Evolutionary conservation across 2,888 invertebrate genomes (phyloP).

Genomic region (Didymodactylos carnosus): DNA sequence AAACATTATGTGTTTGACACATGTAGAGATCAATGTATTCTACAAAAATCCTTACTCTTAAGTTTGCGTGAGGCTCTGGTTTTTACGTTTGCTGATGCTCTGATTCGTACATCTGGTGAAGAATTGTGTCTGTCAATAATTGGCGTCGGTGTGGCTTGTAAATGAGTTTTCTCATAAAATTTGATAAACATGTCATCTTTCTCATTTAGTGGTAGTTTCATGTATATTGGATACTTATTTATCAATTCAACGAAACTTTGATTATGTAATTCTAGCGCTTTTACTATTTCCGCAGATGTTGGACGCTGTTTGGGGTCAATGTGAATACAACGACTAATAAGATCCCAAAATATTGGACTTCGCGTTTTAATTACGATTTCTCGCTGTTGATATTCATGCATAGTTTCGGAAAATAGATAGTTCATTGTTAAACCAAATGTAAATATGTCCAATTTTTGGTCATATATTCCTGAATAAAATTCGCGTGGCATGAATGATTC

Average conservation of each 20-base stretch:
- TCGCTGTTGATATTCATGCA: neutral
- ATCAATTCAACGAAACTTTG: neutral
- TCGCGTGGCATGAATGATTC: neutral
- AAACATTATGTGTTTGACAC: too few species aligned
- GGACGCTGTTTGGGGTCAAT: neutral
- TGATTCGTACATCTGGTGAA: too few species aligned
- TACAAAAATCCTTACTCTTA: too few species aligned
- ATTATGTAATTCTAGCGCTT: neutral
- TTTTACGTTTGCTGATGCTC: too few species aligned
- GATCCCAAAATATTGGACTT: neutral
- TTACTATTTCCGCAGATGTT: neutral
- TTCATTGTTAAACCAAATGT: neutral
- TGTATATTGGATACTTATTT: too few species aligned
- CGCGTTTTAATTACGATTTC: neutral
- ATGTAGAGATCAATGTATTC: too few species aligned
- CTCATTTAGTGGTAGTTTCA: too few species aligned
- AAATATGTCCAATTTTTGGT: neutral
- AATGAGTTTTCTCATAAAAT: neutral
- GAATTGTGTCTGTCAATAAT: too few species aligned
- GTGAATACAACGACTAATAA: neutral
- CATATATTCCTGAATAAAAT: neutral
- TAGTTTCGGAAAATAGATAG: neutral
- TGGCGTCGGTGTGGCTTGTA: too few species aligned
- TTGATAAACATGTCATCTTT: neutral
- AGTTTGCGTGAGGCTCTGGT: too few species aligned